A percentile compares a stretch with the other conserved stretches of the same genome.
Conservation (phyloP, 2,888 invertebrate species). For the Drosophila anomalata region DNA sequence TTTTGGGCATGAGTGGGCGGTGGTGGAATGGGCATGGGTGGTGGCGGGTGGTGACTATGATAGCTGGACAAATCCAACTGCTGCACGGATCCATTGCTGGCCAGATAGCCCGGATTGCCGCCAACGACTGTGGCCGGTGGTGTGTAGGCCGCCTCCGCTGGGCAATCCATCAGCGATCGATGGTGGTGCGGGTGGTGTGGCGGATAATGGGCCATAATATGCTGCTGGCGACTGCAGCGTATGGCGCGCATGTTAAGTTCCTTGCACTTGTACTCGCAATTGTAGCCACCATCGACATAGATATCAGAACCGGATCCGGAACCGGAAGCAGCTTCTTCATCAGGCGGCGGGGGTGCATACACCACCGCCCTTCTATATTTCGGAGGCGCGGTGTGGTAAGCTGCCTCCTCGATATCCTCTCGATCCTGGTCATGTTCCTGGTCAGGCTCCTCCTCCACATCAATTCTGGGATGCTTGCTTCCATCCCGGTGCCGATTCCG, state of each 20-base stretch:
- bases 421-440: conserved; percentile 21
- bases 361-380: conserved; percentile 63
- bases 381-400: conserved; percentile 54
- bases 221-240: conserved; percentile 77
- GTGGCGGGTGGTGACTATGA: conserved; percentile 28
- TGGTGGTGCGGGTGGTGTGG: conserved; percentile 65
- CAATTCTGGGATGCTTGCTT: conserved; percentile 32
- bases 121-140: conserved; percentile 67
- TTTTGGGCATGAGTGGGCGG: conserved; percentile 35
- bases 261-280: conserved; percentile 82
- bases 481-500: background rate
- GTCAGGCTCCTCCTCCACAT: conserved; percentile 37
- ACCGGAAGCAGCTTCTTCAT: conserved; percentile 34
- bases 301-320: conserved; percentile 43
- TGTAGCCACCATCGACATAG: conserved; percentile 68
- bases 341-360: conserved; percentile 62
- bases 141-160: conserved; percentile 76
- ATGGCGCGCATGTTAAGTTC: conserved; percentile 80
- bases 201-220: conserved; percentile 53
- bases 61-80: conserved; percentile 60
- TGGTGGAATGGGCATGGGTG: conserved; percentile 13
- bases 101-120: conserved; percentile 1
- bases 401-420: conserved; percentile 16
- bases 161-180: conserved; percentile 62
- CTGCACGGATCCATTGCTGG: conserved; percentile 40